A percentile compares a stretch with the other conserved stretches of the same genome.
Conservation (phyloP, 2,888 invertebrate genomes). For the Pyralis farinalis region DNA sequence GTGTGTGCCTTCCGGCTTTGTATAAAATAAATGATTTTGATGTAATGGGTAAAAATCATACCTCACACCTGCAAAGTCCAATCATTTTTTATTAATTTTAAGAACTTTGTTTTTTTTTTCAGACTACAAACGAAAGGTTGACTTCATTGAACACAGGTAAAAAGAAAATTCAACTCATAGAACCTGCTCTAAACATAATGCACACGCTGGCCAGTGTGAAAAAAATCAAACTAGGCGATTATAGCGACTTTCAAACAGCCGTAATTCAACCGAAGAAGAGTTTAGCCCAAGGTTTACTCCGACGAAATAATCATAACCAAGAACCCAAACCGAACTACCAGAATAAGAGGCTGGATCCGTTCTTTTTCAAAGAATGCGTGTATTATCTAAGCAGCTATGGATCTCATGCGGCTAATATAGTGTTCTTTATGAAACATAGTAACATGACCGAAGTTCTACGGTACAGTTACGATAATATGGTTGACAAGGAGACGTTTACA, state of each 20-base stretch:
- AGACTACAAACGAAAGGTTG: slow-evolving; percentile 68
- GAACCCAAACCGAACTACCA: slow-evolving; percentile 57
- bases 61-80: too few species aligned
- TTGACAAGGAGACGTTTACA: slow-evolving; percentile 86
- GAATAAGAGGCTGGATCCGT: slow-evolving; percentile 69
- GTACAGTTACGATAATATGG: slow-evolving; percentile 85
- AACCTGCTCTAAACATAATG: slow-evolving; percentile 82
- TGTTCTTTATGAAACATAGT: slow-evolving; percentile 88
- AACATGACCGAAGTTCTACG: slow-evolving; percentile 85
- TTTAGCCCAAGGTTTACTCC: slow-evolving; percentile 66
- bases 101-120: slow-evolving; percentile 23
- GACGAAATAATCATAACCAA: slow-evolving; percentile 51
- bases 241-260: slow-evolving; percentile 72
- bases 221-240: slow-evolving; percentile 79
- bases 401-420: slow-evolving; percentile 85
- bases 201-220: slow-evolving; percentile 80
- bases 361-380: slow-evolving; percentile 88
- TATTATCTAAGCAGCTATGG: slow-evolving; percentile 92
- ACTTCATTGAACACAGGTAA: slow-evolving; percentile 62
- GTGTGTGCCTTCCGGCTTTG: too few species aligned
- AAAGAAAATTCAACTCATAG: slow-evolving; percentile 72
- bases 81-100: too few species aligned
- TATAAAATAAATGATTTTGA: too few species aligned
- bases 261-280: slow-evolving; percentile 54
- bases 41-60: too few species aligned